Base-by-base conservation (phyloP, 2,888 invertebrate species). In the Calephelis perditalis region DNA sequence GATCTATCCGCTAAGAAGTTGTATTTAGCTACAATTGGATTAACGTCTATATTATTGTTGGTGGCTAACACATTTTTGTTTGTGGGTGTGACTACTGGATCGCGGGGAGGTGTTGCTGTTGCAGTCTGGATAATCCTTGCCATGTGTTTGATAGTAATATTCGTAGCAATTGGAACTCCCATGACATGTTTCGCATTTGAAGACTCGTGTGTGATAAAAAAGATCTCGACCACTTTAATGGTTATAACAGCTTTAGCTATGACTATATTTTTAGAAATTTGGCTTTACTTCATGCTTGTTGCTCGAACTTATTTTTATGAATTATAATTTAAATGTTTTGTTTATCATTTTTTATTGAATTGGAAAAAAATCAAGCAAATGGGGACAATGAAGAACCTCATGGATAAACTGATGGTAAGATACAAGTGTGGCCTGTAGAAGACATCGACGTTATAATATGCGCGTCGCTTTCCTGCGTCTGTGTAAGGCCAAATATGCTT, bases 241-340 rank as follows among this genome's bases (percentile, higher is more conserved):
- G 3, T 69, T 3, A 8, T 77, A 0, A 60, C 36, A 8, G 69
- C 71, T 49, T 4, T 73, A 2, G 0, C 57, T 6, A 0, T 74
- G 7, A 70, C 73, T 0, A 0, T 72, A 9, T 84, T 75, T 67
- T 59, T 78, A 26, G 67, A 73, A 52, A 0, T 76, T 2, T 84
- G 82, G 81, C 35, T 81, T 8, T 83, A 81, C 70, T 82, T 77
- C 59, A 68, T 71, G 67, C 64, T 74, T 6, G 74, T 81, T 1
- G 68, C 71, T 7, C 71, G 73, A 58, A 79, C 73, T 63, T 65
- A 69, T 63, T 26, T 62, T 46, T 61, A 61, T 58, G 58, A 66
- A 58, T 57, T 68, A 49, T 63, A 37, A 62, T 57, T 35, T 5
- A 40, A 57, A 57, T n/a, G 46, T 36, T 36, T 36, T 12, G 1